Base-by-base conservation (phyloP, 2,113 vertebrate genomes). In the Protobothrops flavoviridis region DNA sequence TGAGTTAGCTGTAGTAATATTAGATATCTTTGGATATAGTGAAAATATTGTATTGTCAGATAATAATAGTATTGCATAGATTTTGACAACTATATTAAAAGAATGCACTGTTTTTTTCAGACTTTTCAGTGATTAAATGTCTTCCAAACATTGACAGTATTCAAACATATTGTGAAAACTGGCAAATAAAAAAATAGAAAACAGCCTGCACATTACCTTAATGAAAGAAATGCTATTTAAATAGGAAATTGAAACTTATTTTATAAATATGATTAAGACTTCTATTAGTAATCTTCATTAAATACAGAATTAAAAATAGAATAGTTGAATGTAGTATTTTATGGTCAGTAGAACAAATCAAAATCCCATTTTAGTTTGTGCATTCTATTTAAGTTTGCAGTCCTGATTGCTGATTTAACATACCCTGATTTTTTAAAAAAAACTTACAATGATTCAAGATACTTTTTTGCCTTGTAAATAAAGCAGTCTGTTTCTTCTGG, bases 221-320 rank as follows among this genome's bases (percentile, higher is more conserved):
- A 48, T 45, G 52, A 95, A 92, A 81, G 39, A 85, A 93, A 91
- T 95, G 0, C 11, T 52, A 86, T 95, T 96, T 85, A 91, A 86
- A 88, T 93, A 94, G n/a, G 39, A 81, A 81, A 39, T 15, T 81
- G 69, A 81, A 81, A 39, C 5, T 39, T 39, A 39, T 6, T 81
- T 81, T 39, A 81, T 81, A 43, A 81, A 81, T 81, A 20, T 39
- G 69, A 81, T 81, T 20, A 74, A 39, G 69, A 81, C 17, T 81
- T 39, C 17, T 39, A 81, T 33, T 17, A 81, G 7, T 81, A 81
- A 39, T 81, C 69, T 74, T 74, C 2, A 81, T 81, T 17, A 39
- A 15, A 5, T 52, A 1, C 55, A 91, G 53, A 43, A 93, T 5
- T 64, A 11, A 23, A 64, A 64, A 74, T 29, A 8, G 90, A 94